phyloP scores from a whole-genome alignment of 2,797 vertebrate genomes.

The Echiichthys vipera region DNA sequence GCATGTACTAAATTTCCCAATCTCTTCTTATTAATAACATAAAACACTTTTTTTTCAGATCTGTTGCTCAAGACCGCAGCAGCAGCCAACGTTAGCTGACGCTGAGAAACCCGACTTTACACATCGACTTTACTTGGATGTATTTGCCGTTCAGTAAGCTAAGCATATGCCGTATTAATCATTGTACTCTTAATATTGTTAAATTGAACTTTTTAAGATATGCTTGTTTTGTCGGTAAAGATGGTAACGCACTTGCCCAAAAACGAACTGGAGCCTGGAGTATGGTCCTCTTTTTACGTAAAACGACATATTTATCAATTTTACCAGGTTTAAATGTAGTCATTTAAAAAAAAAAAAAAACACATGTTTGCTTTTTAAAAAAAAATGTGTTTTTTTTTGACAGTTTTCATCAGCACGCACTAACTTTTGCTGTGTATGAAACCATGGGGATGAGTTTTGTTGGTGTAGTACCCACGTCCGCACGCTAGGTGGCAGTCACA shows the following conservation, averaged over 20 bases:
- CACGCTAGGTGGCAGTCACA: constrained; percentile 51
- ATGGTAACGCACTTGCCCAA: accelerated
- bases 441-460: not conserved
- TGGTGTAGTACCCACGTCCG: constrained; percentile 20
- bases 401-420: not conserved
- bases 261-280: not conserved
- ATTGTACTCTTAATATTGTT: accelerated
- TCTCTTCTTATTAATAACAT: accelerated
- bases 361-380: no score
- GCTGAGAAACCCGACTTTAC: accelerated
- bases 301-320: not conserved
- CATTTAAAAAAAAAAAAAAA: no score
- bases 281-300: accelerated
- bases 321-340: not conserved
- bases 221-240: accelerated
- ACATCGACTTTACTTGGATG: not conserved
- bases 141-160: accelerated
- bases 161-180: not conserved
- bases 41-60: not conserved
- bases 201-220: accelerated
- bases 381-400: not conserved
- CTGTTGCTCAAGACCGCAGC: accelerated
- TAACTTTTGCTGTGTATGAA: not conserved
- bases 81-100: not conserved
- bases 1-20: accelerated